phyloP scores from a whole-genome alignment of 35 echinoderm and acorn worm species.

The Holothuria glaberrima region DNA sequence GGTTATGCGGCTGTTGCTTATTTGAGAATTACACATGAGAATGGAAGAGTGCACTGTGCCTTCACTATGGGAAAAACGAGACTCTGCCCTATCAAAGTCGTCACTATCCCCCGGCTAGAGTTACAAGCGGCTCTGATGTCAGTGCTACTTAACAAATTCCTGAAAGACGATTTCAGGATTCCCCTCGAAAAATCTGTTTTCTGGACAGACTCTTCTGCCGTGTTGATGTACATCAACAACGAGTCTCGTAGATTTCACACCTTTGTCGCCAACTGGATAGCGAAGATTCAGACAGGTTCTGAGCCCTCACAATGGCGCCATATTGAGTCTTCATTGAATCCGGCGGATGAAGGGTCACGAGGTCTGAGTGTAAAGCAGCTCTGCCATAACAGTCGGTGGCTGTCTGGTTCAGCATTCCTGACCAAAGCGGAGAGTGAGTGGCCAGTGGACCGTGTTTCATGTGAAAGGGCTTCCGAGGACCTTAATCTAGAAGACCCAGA shows the following conservation, averaged over 20 bases:
- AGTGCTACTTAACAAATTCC: background rate
- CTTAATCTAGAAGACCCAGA: background rate
- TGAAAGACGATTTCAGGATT: background rate
- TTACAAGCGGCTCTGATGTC: constrained; percentile 6
- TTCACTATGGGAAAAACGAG: constrained; percentile 51
- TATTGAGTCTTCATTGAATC: constrained; percentile 60
- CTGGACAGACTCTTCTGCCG: constrained; percentile 43
- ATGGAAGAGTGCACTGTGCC: constrained; percentile 16
- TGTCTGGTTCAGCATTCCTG: constrained; percentile 61
- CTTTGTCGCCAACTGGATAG: constrained; percentile 49
- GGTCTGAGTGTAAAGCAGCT: constrained; percentile 55
- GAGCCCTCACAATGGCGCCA: constrained; percentile 61
- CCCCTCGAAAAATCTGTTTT: background rate
- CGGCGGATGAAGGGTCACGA: constrained; percentile 72
- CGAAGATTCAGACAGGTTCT: constrained; percentile 1
- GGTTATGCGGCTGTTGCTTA: constrained; percentile 46
- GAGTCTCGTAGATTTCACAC: constrained; percentile 35
- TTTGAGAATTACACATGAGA: constrained; percentile 22
- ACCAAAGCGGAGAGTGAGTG: constrained; percentile 30
- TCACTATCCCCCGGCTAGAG: constrained; percentile 25
- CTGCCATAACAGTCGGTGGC: constrained; percentile 27
- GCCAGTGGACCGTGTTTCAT: background rate
- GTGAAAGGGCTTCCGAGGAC: background rate
- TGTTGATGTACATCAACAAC: constrained; percentile 43
- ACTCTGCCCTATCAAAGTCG: background rate